Evolutionary conservation across 2,888 invertebrate species (phyloP), one percentile per base, ranked within the genome.

Genomic region (Dynastes grantii): DNA sequence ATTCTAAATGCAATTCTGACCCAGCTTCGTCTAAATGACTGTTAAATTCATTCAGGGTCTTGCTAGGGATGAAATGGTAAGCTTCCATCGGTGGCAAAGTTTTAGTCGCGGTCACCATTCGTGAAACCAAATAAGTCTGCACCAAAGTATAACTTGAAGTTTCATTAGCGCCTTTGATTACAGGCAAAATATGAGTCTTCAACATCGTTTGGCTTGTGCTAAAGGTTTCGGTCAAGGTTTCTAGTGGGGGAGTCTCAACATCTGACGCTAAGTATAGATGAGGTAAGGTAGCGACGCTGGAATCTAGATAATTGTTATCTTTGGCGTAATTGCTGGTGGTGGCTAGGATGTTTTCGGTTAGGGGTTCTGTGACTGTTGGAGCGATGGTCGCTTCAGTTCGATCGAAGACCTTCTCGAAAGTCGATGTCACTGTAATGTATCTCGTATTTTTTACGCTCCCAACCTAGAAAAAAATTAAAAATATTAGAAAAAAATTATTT

Each of bases 191-290:
- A 86, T 97, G 96, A 0, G 97, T 97, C 88, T 96, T 97, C 22
- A 96, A 89, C 90, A 97, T 93, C 9, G 95, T 92, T 88, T 97
- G 96, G 0, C 96, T 97, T 4, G 97, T 96, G 84, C 97, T 96
- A 89, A 96, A 97, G 2, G 96, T 96, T 89, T 97, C 97, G 0
- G 96, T 96, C 63, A 96, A 90, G 0, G 96, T 97, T 90, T 97
- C 96, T 73, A 97, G 89, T 0, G 96, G 96, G 13, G 96, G 96
- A 0, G 96, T 97, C 87, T 95, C 95, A 87, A 93, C 93, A 84
- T 94, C 94, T 9, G 93, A 92, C 6, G 94, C 92, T 58, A 96
- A 89, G 79, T 93, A 93, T 80, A 97, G 92, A 0, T 96, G 93
- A 9, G 96, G 96, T 53, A 97, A 90, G 0, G 97, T 97, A 9